These are phyloP conservation scores for Leptopilina syphax DNA, from an alignment of 2,888 invertebrate species.

Conservation along the genomic window DNA sequence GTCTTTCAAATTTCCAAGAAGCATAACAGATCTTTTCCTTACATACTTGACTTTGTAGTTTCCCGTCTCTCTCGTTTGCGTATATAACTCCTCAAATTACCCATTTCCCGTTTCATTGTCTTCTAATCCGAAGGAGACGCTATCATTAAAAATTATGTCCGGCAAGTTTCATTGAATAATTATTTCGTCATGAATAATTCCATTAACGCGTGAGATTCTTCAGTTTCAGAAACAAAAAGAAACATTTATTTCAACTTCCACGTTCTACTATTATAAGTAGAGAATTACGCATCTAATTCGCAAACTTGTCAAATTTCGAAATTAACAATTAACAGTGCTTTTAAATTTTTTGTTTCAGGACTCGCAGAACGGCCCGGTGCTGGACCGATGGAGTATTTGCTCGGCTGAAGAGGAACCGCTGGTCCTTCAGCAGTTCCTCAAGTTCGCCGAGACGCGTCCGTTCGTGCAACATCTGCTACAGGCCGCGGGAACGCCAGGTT, in stretches of 20 bases:
- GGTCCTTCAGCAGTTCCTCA: conserved; percentile 93
- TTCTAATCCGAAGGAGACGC: conserved; percentile 20
- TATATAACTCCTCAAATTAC: conserved; percentile 34
- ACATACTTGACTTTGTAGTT: conserved; percentile 26
- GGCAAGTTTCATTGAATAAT: conserved; percentile 25
- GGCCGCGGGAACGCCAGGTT: conserved; percentile 79
- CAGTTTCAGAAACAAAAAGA: not conserved
- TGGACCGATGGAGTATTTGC: conserved; percentile 93
- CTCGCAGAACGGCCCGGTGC: conserved; percentile 85
- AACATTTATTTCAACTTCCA: not conserved
- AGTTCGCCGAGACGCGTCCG: conserved; percentile 92
- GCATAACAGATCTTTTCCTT: not conserved
- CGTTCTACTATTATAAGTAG: too few species aligned
- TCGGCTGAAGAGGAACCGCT: conserved; percentile 93
- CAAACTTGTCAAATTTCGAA: too few species aligned
- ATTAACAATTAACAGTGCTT: too few species aligned
- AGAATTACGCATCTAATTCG: too few species aligned
- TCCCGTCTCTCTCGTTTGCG: conserved; percentile 13
- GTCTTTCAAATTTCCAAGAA: not conserved
- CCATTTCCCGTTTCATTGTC: conserved; percentile 37
- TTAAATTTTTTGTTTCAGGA: conserved; percentile 82
- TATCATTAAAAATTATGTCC: conserved; percentile 23
- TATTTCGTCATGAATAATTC: conserved; percentile 21
- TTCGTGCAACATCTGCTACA: conserved; percentile 83
- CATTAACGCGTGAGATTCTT: conserved; percentile 3